These are phyloP conservation scores for Amphipyra tragopoginis DNA, from an alignment of 2,888 invertebrate genomes.

Conservation along the genomic window DNA sequence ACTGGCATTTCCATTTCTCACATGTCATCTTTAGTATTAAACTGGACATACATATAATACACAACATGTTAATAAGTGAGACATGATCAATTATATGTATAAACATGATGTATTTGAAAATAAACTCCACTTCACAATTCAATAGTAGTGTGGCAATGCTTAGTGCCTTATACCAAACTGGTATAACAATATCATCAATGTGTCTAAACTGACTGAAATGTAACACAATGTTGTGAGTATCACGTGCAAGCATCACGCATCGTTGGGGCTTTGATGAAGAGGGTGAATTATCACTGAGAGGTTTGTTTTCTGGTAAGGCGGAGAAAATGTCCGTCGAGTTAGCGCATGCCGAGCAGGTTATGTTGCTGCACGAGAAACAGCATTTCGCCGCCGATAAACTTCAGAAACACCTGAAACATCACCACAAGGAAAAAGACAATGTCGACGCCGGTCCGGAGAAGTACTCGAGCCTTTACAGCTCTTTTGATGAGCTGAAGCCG, in stretches of 20 bases:
- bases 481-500: slow-evolving; percentile 84
- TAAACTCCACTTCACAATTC: slow-evolving; percentile 37
- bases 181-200: slow-evolving; percentile 58
- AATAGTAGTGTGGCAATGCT: slow-evolving; percentile 57
- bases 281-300: slow-evolving; percentile 77
- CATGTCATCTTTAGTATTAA: no score
- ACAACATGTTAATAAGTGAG: neutral
- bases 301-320: slow-evolving; percentile 89
- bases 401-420: slow-evolving; percentile 62
- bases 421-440: slow-evolving; percentile 72
- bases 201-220: slow-evolving; percentile 69
- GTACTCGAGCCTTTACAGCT: slow-evolving; percentile 84
- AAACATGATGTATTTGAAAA: slow-evolving; percentile 1
- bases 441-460: slow-evolving; percentile 72
- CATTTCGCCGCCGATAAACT: slow-evolving; percentile 82
- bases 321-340: slow-evolving; percentile 87
- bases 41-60: slow-evolving; percentile 14
- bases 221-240: slow-evolving; percentile 77
- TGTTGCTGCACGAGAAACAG: slow-evolving; percentile 87
- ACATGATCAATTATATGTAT: neutral
- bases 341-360: slow-evolving; percentile 88
- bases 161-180: slow-evolving; percentile 45
- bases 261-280: slow-evolving; percentile 69
- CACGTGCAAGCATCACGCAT: slow-evolving; percentile 75
- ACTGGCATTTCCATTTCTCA: slow-evolving; percentile 24